Base-by-base conservation (phyloP, 92 coral and sea anemone genomes). In the Phymanthus crucifer region DNA sequence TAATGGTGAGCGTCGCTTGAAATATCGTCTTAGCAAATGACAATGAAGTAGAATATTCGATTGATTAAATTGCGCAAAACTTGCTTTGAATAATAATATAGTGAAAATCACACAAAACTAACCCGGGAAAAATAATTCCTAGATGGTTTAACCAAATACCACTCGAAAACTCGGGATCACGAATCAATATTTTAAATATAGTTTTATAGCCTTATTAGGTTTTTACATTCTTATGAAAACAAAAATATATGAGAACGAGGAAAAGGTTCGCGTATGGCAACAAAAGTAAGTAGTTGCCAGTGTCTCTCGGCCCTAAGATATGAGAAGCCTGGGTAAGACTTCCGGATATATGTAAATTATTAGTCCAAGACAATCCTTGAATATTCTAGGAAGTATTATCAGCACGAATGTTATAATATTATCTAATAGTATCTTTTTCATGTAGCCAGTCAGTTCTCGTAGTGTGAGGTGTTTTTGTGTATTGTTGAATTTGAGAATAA, bases 1-100 rank as follows among this genome's bases (percentile, higher is more conserved):
- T 88, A 88, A 36, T n/a, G 36, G 18, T 29, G 24, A 21, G 24
- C 27, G n/a, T 54, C 27, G n/a, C 64, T 21, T 54, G 2, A 7
- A 54, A 54, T 54, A 54, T 54, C 10, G 64, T 54, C 64, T 54
- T 54, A n/a, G 58, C 18, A 17, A 50, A 21, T 38, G 23, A 50
- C 16, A 54, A 54, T 54, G 31, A 54, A 21, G 27, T 54, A 54
- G n/a, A 21, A 54, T 54, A 54, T 54, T 54, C 64, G 27, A 54
- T 21, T n/a, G 64, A 54, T 54, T 54, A 54, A 54, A 54, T 21
- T 21, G 27, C 6, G 24, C 27, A 54, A 1, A 54, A 24, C 27
- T 21, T n/a, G n/a, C n/a, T n/a, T 26, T 54, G 10, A 21, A 10
- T 6, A 21, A 21, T 54, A 54, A 21, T 3, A n/a, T 24, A 54